A percentile compares a stretch with the other conserved stretches of the same genome.
Evolutionary conservation across 2,888 invertebrate genomes (phyloP).

Genomic region (Cephus sareptanus): DNA sequence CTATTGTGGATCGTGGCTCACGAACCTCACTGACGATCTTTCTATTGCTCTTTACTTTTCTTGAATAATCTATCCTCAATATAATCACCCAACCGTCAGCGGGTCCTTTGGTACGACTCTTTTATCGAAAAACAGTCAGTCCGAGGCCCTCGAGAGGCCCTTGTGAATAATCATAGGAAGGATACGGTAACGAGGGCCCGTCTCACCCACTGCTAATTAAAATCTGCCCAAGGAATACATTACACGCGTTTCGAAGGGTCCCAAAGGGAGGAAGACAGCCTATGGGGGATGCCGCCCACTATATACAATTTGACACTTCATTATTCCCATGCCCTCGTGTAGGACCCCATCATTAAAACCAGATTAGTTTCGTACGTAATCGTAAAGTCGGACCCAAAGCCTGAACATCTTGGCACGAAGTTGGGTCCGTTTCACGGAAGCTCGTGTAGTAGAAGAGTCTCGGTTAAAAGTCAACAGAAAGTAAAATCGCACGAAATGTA

Average conservation of each 20-base stretch:
- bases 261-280: background rate
- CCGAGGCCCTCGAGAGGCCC: background rate
- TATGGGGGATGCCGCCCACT: constrained; percentile 54
- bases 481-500: background rate
- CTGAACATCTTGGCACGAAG: background rate
- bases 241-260: constrained; percentile 19
- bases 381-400: constrained; percentile 30
- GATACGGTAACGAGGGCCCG: background rate
- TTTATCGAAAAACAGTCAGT: background rate
- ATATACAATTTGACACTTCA: constrained; percentile 64
- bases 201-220: constrained; percentile 58
- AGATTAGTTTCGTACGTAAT: constrained; percentile 60
- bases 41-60: constrained; percentile 6
- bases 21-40: constrained; percentile 23
- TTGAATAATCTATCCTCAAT: background rate
- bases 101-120: background rate
- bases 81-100: background rate
- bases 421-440: background rate
- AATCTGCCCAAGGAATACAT: constrained; percentile 55
- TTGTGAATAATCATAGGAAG: background rate
- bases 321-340: constrained; percentile 53
- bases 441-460: background rate
- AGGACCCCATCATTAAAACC: constrained; percentile 64
- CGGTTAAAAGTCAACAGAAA: background rate
- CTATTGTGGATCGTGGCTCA: constrained; percentile 36